phyloP scores from a whole-genome alignment of 2,113 vertebrate genomes.

The Phaethon lepturus region DNA sequence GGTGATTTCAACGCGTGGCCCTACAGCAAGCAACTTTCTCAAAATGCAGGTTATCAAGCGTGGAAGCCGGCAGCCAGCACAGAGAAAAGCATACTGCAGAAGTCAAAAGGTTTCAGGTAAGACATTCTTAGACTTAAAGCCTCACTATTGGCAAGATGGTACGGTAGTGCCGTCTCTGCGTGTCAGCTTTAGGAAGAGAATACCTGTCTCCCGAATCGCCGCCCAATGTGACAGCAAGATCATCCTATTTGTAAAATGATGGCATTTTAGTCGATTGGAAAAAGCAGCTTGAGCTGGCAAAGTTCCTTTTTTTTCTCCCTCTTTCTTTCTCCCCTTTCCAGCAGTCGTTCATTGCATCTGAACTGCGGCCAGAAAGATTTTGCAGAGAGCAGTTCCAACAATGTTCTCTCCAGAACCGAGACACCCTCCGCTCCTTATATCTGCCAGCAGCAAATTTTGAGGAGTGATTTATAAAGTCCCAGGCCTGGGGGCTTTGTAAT shows the following conservation, averaged over 20 bases:
- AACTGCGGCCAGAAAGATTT: constrained; percentile 20
- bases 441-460: constrained; percentile 33
- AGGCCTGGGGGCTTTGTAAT: not conserved
- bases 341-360: not conserved
- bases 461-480: constrained; percentile 49
- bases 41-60: not conserved
- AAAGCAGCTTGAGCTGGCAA: constrained; percentile 49
- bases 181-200: not conserved
- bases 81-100: not conserved
- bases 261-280: constrained; percentile 40
- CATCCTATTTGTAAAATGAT: constrained; percentile 38
- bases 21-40: not conserved
- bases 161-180: not conserved
- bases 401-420: not conserved
- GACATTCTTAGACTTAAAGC: not conserved
- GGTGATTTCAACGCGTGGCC: not conserved
- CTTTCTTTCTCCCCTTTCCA: not conserved
- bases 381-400: not conserved
- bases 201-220: not conserved
- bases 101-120: not conserved
- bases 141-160: not conserved
- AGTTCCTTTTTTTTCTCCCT: not conserved
- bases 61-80: not conserved
- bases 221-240: not conserved
- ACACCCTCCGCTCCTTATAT: not conserved